Base-by-base conservation (phyloP, 2,797 vertebrate species). In the Gila robusta region DNA sequence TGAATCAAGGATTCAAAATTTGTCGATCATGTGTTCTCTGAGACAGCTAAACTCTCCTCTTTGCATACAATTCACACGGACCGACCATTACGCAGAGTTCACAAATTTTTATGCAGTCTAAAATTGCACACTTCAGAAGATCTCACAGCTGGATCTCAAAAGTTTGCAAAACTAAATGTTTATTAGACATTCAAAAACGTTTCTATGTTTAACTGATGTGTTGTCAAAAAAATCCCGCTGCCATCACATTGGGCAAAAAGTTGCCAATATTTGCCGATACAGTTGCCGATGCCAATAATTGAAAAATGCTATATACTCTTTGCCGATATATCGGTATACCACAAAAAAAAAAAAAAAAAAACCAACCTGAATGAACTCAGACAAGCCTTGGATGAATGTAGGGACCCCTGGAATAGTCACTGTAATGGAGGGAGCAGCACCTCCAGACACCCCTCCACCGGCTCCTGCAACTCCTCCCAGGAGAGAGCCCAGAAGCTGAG, bases 341-440 rank as follows among this genome's bases (percentile, higher is more conserved):
- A 32, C 64, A 23, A 59, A n/a, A 59, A 54, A 44, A 72, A 49
- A 35, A 21, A 23, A 23, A 56, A 35, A 72, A 64, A 10, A 17
- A 79, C 92, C 91, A 67, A 97, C 97, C 96, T 98, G 97, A 90
- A 98, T 94, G 88, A 98, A 97, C 35, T 98, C 97, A 2, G 94
- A 95, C 93, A 98, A 94, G 87, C 97, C 97, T 90, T 98, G 97
- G 79, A 98, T 95, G 89, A 98, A 97, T 26, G 95, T 93, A 0
- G 97, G 97, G 23, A 97, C 95, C 0, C 97, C 97, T 0, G 97
- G 97, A 87, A 97, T 95, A 0, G 96, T 96, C 89, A 97, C 96
- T 0, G 97, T 97, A 88, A 98, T 96, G 6, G 97, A 97, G 3
- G 97, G 96, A 67, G 93, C 88, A 9, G 93, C 88, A 9, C 90